phyloP scores from a whole-genome alignment of 2,113 vertebrate species.

The Podilymbus podiceps region DNA sequence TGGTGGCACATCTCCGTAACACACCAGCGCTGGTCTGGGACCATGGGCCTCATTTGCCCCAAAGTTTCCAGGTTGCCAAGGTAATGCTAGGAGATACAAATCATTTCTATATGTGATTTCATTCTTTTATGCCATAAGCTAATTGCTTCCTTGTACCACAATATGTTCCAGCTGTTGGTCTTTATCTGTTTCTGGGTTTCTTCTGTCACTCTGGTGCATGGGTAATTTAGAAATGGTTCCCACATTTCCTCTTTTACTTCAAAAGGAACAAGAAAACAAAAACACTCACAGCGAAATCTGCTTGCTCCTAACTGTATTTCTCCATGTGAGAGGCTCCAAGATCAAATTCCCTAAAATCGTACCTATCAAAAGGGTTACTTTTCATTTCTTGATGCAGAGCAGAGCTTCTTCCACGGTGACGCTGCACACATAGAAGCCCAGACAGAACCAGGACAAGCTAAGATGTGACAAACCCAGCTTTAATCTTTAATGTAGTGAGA shows the following conservation, averaged over 20 bases:
- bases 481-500: not conserved
- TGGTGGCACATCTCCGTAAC: not conserved
- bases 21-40: not conserved
- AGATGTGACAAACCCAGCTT: not conserved
- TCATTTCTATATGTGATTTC: slow-evolving; percentile 31
- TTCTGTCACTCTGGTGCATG: slow-evolving; percentile 14
- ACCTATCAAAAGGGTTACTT: not conserved
- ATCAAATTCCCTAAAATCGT: not conserved
- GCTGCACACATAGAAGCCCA: not conserved
- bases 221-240: slow-evolving; percentile 60
- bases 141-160: slow-evolving; percentile 44
- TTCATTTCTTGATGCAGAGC: not conserved
- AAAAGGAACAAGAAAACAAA: slow-evolving; percentile 46
- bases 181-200: slow-evolving; percentile 58
- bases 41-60: not conserved
- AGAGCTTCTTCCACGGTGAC: not conserved
- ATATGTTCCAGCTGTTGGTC: slow-evolving; percentile 38
- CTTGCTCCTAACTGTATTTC: not conserved
- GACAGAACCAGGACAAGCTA: not conserved
- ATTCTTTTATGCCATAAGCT: slow-evolving; percentile 14
- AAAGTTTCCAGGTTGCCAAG: not conserved
- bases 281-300: not conserved
- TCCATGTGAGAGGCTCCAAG: not conserved
- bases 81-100: not conserved
- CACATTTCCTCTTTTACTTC: slow-evolving; percentile 48